Percentiles rank a stretch among this genome's conserved stretches.
These are phyloP conservation scores for Synaphobranchus kaupii DNA, from an alignment of 2,797 vertebrate genomes.

Conservation along the genomic window DNA sequence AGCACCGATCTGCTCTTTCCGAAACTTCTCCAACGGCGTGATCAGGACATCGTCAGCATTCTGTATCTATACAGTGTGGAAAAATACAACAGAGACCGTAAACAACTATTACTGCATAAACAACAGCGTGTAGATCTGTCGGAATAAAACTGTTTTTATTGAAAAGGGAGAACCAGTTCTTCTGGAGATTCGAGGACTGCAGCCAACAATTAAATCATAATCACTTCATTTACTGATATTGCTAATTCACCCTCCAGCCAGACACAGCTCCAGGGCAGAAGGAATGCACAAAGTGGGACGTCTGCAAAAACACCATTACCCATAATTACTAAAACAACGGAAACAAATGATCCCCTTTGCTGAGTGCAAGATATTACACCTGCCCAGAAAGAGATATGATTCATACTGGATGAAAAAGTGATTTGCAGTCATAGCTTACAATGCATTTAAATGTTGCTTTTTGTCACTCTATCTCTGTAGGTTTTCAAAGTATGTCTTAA, in stretches of 20 bases:
- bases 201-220: neutral
- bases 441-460: conserved; percentile 57
- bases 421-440: conserved; percentile 46
- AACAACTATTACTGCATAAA: neutral
- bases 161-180: neutral
- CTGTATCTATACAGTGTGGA: conserved; percentile 83
- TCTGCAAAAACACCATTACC: conserved; percentile 9
- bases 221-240: neutral
- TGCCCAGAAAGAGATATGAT: conserved; percentile 57
- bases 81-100: neutral
- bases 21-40: conserved; percentile 93
- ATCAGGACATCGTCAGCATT: conserved; percentile 97
- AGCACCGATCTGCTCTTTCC: conserved; percentile 96
- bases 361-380: conserved; percentile 53
- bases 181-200: neutral
- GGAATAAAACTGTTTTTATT: neutral
- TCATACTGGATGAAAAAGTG: conserved; percentile 44
- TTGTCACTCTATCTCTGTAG: conserved; percentile 42
- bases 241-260: neutral
- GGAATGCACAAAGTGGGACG: conserved; percentile 3
- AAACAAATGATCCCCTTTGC: conserved; percentile 50
- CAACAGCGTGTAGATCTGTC: neutral
- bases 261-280: neutral
- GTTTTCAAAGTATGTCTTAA: conserved; percentile 41
- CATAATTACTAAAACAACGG: conserved; percentile 34